A percentile compares a stretch with the other conserved stretches of the same genome.
Conservation (phyloP, 2,113 vertebrate genomes). For the Seriola rivoliana region DNA sequence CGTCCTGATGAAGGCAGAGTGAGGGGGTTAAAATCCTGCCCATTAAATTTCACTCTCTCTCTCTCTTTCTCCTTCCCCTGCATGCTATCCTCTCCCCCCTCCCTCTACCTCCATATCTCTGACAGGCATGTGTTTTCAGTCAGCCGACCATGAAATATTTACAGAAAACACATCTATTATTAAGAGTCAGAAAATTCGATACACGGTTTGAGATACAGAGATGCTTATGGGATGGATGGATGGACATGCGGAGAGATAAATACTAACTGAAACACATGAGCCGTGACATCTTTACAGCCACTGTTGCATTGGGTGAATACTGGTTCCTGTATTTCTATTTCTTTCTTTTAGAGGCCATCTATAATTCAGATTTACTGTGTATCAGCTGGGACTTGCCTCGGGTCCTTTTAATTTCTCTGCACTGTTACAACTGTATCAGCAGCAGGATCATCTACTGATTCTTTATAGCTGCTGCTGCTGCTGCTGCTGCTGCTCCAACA, state of each 20-base stretch:
- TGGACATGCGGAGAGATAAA: conserved; percentile 23
- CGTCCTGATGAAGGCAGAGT: conserved; percentile 17
- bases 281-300: conserved; percentile 40
- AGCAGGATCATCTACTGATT: conserved; percentile 40
- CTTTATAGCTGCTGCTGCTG: conserved; percentile 37
- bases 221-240: conserved; percentile 49
- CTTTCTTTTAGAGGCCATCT: conserved; percentile 31
- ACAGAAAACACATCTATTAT: conserved; percentile 83
- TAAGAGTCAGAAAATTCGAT: conserved; percentile 76
- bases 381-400: conserved; percentile 21
- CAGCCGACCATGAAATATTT: conserved; percentile 84
- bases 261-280: neutral
- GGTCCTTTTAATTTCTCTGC: conserved; percentile 6
- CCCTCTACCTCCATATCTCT: conserved; percentile 70
- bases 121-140: conserved; percentile 76
- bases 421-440: conserved; percentile 46
- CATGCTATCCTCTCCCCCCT: conserved; percentile 20
- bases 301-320: conserved; percentile 4
- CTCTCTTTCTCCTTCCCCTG: conserved; percentile 29
- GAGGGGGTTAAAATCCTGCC: conserved; percentile 55
- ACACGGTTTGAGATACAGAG: conserved; percentile 60
- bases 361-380: conserved; percentile 49
- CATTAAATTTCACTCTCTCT: conserved; percentile 71
- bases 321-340: neutral
- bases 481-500: conserved; percentile 25